A percentile compares a stretch with the other conserved stretches of the same genome.
Evolutionary conservation across 2,797 vertebrate species (phyloP).

Genomic region (Paedocypris micromegethes): DNA sequence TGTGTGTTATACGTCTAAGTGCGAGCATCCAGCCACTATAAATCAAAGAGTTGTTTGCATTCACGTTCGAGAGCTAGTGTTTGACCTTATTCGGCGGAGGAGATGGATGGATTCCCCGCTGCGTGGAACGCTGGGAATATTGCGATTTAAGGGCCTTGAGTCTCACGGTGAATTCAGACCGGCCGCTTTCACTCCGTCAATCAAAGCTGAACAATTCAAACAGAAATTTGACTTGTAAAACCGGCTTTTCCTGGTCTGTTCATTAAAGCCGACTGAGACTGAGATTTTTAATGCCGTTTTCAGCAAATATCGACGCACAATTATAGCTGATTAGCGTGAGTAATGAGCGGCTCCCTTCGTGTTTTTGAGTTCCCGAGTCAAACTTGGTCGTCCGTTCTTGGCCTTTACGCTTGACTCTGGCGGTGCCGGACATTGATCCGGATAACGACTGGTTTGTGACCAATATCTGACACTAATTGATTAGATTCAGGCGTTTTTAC

Average conservation of each 20-base stretch:
- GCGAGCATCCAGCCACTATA: conserved; percentile 32
- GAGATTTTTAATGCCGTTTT: background rate
- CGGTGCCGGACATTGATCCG: conserved; percentile 40
- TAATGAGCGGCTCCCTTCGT: background rate
- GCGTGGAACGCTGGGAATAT: conserved; percentile 14
- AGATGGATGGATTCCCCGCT: conserved; percentile 42
- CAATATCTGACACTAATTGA: conserved; percentile 42
- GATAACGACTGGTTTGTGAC: conserved; percentile 38
- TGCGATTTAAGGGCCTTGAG: conserved; percentile 22
- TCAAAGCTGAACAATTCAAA: conserved; percentile 6
- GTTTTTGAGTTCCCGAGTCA: background rate
- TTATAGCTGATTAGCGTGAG: background rate
- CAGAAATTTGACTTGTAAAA: background rate
- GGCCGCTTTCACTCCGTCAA: conserved; percentile 1
- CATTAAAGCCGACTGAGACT: background rate
- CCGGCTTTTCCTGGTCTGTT: background rate
- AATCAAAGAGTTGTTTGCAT: conserved; percentile 45
- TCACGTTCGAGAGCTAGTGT: conserved; percentile 44
- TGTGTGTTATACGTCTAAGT: conserved; percentile 24
- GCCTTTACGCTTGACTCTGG: conserved; percentile 28
- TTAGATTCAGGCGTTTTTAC: conserved; percentile 36
- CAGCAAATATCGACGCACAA: background rate
- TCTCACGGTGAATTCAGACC: background rate
- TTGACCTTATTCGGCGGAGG: conserved; percentile 44
- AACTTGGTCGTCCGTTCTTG: conserved; percentile 34